phyloP scores from a whole-genome alignment of 2,797 vertebrate species.

The Semotilus atromaculatus region DNA sequence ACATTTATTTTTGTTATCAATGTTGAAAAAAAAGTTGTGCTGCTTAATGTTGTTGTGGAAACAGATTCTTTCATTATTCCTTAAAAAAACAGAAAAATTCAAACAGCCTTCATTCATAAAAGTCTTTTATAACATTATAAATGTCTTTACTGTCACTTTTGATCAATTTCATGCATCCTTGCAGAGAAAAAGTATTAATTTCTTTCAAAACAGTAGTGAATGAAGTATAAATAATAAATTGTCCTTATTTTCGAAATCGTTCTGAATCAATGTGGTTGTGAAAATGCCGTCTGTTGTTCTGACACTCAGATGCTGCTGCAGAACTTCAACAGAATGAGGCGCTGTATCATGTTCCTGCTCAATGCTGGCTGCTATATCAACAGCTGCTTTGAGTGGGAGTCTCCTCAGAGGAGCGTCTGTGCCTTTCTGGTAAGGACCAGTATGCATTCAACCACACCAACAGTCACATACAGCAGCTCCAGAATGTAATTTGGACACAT shows the following conservation, averaged over 20 bases:
- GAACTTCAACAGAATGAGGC: conserved; percentile 91
- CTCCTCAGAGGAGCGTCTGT: conserved; percentile 94
- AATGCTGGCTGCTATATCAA: conserved; percentile 91
- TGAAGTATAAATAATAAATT: background rate
- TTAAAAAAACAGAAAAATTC: background rate
- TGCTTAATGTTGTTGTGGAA: background rate
- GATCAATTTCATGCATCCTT: background rate
- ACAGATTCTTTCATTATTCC: background rate
- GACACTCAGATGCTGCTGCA: conserved; percentile 86
- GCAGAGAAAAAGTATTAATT: background rate
- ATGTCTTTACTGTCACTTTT: background rate
- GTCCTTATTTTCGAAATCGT: background rate
- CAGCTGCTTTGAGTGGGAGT: conserved; percentile 98
- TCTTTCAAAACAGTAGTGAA: background rate
- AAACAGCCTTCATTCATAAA: background rate
- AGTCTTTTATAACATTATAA: background rate
- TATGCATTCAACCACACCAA: conserved; percentile 33
- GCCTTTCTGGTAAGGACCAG: conserved; percentile 90
- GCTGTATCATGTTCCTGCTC: conserved; percentile 90
- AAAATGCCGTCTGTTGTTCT: background rate
- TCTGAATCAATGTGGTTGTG: background rate
- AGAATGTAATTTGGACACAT: conserved; percentile 45
- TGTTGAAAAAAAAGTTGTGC: background rate
- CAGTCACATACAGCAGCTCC: conserved; percentile 33
- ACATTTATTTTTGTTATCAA: background rate